A percentile compares a stretch with the other conserved stretches of the same genome.
Conservation (phyloP, 2,113 vertebrate species). For the Spilogale gracilis region DNA sequence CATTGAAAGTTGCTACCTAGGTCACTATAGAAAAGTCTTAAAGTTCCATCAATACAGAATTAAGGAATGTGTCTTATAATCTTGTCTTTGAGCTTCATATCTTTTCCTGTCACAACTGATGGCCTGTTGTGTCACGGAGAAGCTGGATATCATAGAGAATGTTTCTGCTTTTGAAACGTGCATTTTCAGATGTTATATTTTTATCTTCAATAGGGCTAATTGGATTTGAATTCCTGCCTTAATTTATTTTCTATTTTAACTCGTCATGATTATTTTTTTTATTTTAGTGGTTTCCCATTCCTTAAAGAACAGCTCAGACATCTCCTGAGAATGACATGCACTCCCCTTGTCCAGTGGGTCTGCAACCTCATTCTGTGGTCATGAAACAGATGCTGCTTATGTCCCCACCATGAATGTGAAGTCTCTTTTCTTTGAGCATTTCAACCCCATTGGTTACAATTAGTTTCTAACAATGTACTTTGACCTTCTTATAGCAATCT, state of each 20-base stretch:
- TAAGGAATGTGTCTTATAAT: background rate
- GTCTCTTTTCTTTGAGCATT: background rate
- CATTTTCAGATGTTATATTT: slow-evolving; percentile 19
- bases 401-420: background rate
- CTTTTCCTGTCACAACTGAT: background rate
- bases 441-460: slow-evolving; percentile 27
- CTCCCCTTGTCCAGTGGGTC: background rate
- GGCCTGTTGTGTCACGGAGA: background rate
- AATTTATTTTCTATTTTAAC: background rate
- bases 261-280: background rate
- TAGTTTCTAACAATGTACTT: slow-evolving; percentile 53
- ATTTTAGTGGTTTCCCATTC: background rate
- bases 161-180: background rate
- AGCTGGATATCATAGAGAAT: background rate
- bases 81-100: background rate
- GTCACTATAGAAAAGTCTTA: background rate
- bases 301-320: background rate
- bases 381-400: background rate
- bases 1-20: background rate
- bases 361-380: background rate
- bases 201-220: slow-evolving; percentile 4
- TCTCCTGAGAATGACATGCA: background rate
- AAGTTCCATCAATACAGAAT: background rate
- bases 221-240: background rate
- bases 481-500: background rate